Evolutionary conservation across 2,113 vertebrate genomes (phyloP).

Genomic region (Bos indicus): DNA sequence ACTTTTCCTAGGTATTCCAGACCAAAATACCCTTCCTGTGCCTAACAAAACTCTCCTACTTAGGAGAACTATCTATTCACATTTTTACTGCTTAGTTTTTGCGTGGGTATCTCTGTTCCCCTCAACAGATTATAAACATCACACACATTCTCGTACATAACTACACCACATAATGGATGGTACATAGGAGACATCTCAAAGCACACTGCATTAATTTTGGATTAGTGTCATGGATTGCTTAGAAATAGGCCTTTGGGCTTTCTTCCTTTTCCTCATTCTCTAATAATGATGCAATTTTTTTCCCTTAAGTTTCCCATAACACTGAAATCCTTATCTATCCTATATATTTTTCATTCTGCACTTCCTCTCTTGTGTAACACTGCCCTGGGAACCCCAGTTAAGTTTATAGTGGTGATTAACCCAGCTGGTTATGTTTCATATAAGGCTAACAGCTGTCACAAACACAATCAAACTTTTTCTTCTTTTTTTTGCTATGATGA

Average conservation of each 20-base stretch:
- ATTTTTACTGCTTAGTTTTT: neutral
- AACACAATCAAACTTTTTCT: neutral
- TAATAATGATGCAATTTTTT: constrained; percentile 45
- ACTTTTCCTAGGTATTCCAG: neutral
- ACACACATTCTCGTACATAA: neutral
- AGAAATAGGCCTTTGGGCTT: neutral
- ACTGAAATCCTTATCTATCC: constrained; percentile 61
- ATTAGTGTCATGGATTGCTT: neutral
- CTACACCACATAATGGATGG: neutral
- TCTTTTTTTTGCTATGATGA: neutral
- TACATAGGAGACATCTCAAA: neutral
- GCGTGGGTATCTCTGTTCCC: neutral
- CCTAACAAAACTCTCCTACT: neutral
- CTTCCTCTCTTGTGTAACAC: constrained; percentile 29
- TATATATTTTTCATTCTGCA: constrained; percentile 45
- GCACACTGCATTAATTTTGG: neutral
- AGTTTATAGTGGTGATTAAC: constrained; percentile 47
- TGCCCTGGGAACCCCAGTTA: constrained; percentile 37
- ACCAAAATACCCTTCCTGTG: neutral
- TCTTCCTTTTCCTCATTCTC: constrained; percentile 42
- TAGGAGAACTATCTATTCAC: neutral
- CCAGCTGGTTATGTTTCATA: neutral
- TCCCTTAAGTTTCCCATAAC: constrained; percentile 44
- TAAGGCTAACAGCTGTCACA: neutral
- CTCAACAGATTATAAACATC: neutral